phyloP scores from a whole-genome alignment of 2,797 vertebrate species.

The Kryptopterus vitreolus region DNA sequence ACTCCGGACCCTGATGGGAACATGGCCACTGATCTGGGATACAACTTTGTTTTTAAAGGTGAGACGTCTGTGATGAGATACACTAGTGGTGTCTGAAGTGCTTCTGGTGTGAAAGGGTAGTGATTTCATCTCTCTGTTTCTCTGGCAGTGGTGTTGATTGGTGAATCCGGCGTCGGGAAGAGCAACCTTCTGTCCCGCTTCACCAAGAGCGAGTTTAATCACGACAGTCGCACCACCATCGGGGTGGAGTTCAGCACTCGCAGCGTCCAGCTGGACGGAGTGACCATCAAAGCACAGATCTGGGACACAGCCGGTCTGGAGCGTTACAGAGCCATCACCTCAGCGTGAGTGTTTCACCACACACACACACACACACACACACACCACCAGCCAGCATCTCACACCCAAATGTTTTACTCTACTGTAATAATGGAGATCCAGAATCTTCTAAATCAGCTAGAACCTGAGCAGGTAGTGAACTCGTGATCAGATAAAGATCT shows the following conservation, averaged over 20 bases:
- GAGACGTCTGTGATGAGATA: constrained; percentile 35
- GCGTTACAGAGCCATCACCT: constrained; percentile 96
- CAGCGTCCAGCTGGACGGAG: constrained; percentile 86
- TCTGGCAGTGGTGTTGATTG: constrained; percentile 90
- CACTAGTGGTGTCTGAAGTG: background rate
- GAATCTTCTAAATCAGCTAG: background rate
- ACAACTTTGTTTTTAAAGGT: constrained; percentile 84
- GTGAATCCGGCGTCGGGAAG: constrained; percentile 96
- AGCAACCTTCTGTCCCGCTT: constrained; percentile 95
- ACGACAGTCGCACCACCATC: constrained; percentile 96
- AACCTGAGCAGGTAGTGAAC: background rate
- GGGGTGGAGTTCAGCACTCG: constrained; percentile 97
- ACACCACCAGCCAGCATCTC: background rate
- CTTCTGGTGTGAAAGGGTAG: background rate
- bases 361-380: no score
- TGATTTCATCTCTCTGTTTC: background rate
- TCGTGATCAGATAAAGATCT: background rate
- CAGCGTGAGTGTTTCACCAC: constrained; percentile 81
- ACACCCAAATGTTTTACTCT: no score
- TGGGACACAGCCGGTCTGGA: constrained; percentile 98
- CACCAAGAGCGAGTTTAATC: constrained; percentile 95
- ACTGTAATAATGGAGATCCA: no score
- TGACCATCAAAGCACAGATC: constrained; percentile 96
- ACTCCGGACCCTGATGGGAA: constrained; percentile 1
- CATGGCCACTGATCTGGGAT: constrained; percentile 75